Conservation (phyloP, 2,113 vertebrate genomes). For the Nymphicus hollandicus region DNA sequence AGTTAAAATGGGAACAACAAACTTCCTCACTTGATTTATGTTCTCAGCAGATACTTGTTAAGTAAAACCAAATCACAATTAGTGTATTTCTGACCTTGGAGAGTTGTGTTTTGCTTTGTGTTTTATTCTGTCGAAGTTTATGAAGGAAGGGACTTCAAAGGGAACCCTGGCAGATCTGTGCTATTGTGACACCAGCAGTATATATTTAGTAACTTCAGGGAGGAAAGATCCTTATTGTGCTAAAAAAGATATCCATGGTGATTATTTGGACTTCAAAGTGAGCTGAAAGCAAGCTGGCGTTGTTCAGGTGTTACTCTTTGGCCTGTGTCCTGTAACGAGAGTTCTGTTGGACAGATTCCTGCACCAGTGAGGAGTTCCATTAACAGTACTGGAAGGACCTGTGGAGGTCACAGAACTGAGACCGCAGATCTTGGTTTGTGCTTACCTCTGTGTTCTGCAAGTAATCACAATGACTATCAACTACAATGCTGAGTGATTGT, state of each 20-base stretch:
- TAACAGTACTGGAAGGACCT: accelerated
- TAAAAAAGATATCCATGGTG: neutral
- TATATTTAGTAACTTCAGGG: slow-evolving; percentile 39
- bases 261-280: neutral
- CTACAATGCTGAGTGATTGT: neutral
- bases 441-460: neutral
- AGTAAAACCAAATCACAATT: neutral
- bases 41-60: slow-evolving; percentile 7
- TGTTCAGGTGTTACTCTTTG: neutral
- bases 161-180: neutral
- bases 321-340: accelerated
- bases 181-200: slow-evolving; percentile 18
- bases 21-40: slow-evolving; percentile 18
- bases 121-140: neutral
- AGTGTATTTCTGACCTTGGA: neutral
- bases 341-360: neutral
- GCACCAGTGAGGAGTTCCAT: accelerated
- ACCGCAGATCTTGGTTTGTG: neutral
- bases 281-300: neutral
- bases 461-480: accelerated
- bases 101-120: neutral
- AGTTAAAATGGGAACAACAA: slow-evolving; percentile 32
- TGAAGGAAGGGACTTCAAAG: slow-evolving; percentile 7
- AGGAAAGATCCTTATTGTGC: slow-evolving; percentile 7
- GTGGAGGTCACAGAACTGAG: neutral